A percentile compares a stretch with the other conserved stretches of the same genome.
Evolutionary conservation across 2,888 invertebrate species (phyloP).

Genomic region (Antheraea yamamai): DNA sequence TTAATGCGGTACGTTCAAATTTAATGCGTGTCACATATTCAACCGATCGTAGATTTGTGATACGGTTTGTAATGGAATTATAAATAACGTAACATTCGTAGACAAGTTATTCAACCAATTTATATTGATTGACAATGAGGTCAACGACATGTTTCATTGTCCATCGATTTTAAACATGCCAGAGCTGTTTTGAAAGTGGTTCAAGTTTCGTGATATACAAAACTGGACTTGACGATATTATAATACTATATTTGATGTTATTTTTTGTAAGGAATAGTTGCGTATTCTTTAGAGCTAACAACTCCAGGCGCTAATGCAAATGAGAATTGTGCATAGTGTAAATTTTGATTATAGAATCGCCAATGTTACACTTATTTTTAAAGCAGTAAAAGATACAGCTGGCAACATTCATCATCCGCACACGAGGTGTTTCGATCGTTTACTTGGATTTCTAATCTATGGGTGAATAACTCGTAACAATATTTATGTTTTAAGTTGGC

Average conservation of each 20-base stretch:
- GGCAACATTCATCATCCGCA: not conserved
- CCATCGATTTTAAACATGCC: constrained; percentile 30
- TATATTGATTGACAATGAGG: constrained; percentile 27
- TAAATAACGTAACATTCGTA: constrained; percentile 23
- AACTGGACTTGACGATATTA: constrained; percentile 19
- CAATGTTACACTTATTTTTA: not conserved
- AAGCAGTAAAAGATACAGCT: not conserved
- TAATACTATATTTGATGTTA: constrained; percentile 27
- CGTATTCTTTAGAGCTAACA: not conserved
- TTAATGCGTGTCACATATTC: constrained; percentile 1
- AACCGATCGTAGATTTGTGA: constrained; percentile 26
- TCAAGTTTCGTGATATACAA: constrained; percentile 23
- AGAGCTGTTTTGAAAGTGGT: constrained; percentile 28
- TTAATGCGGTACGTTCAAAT: not conserved
- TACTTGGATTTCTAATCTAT: not conserved
- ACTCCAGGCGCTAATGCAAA: not conserved
- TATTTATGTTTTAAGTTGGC: not conserved
- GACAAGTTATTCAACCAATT: constrained; percentile 27
- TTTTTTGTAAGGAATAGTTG: constrained; percentile 21
- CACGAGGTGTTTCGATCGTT: not conserved
- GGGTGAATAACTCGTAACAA: not conserved
- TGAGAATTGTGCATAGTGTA: not conserved
- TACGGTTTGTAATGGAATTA: constrained; percentile 27
- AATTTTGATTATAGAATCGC: not conserved
- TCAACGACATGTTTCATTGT: constrained; percentile 37